Percentiles rank a stretch among this genome's conserved stretches.
phyloP scores from a whole-genome alignment of 2,113 vertebrate genomes.

The Mastomys coucha region DNA sequence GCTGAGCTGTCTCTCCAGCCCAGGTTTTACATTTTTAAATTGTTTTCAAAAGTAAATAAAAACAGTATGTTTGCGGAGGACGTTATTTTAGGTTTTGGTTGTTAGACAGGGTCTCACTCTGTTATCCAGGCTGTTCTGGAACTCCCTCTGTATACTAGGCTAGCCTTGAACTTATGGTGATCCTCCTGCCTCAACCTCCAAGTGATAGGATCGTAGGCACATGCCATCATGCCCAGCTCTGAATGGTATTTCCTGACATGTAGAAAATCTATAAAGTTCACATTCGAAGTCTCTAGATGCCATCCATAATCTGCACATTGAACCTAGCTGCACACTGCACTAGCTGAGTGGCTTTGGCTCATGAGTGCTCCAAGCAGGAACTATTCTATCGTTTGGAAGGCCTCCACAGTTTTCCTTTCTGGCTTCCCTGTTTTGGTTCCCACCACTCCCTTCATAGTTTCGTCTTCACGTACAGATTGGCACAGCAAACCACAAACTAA shows the following conservation, averaged over 20 bases:
- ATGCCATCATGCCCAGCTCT: neutral
- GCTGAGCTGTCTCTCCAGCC: no score
- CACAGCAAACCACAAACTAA: constrained; percentile 2
- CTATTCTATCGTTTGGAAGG: neutral
- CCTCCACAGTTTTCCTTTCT: neutral
- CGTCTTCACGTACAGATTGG: neutral
- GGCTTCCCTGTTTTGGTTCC: neutral
- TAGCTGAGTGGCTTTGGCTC: neutral
- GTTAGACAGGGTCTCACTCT: neutral
- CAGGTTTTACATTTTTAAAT: neutral
- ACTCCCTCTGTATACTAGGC: no score
- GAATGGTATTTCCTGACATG: neutral
- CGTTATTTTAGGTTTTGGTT: neutral
- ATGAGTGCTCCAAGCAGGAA: neutral
- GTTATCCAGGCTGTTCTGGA: neutral
- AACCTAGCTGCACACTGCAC: neutral
- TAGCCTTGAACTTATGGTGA: neutral
- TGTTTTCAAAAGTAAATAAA: neutral
- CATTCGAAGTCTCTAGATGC: neutral
- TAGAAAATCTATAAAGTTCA: constrained; percentile 25
- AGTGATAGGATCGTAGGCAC: neutral
- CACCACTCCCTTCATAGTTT: neutral
- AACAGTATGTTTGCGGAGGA: neutral
- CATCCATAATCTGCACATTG: neutral
- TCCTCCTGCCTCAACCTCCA: neutral